Evolutionary conservation across 2,888 invertebrate species (phyloP), one percentile per base, ranked within the genome.

Genomic region (Abrostola tripartita): DNA sequence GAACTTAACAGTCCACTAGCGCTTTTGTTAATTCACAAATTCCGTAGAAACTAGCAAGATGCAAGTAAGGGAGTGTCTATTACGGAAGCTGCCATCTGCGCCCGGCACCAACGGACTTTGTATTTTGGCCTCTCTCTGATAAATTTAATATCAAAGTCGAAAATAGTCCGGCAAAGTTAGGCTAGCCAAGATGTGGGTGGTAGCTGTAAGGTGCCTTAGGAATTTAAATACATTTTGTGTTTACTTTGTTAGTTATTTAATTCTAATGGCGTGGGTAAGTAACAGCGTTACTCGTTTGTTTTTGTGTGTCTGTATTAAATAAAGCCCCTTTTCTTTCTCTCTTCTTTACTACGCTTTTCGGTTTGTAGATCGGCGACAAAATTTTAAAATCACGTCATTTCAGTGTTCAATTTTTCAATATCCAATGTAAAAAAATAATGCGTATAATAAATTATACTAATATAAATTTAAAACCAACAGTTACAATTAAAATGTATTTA

Each of bases 71-170:
- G 69, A 76, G 57, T 72, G 68, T 61, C 76, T 63, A 56, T 68
- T 49, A 41, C 79, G 73, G 76, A 79, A 65, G 70, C 50, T 44
- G 51, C 65, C 77, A 76, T 70, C 77, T 77, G 76, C 52, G 41
- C 52, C 57, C 40, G 38, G 55, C 53, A 53, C 57, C 44, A 14
- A 12, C 54, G 11, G 59, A 65, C 68, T 66, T 68, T 65, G 73
- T 51, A 63, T 60, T 67, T 67, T 49, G 51, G 52, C 52, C 50
- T 61, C 57, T 7, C 41, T 54, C 55, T 51, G 51, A 64, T 79
- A 53, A 79, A 72, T 73, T 79, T 73, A 71, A 70, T 73, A 79
- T 77, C 53, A 60, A 55, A 66, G 62, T 66, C 37, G 55, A 76
- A 71, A 75, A 70, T 74, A 47, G 37, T 42, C 51, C 5, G 11